Conservation (phyloP, 2,113 vertebrate genomes). For the Mandrillus leucophaeus region DNA sequence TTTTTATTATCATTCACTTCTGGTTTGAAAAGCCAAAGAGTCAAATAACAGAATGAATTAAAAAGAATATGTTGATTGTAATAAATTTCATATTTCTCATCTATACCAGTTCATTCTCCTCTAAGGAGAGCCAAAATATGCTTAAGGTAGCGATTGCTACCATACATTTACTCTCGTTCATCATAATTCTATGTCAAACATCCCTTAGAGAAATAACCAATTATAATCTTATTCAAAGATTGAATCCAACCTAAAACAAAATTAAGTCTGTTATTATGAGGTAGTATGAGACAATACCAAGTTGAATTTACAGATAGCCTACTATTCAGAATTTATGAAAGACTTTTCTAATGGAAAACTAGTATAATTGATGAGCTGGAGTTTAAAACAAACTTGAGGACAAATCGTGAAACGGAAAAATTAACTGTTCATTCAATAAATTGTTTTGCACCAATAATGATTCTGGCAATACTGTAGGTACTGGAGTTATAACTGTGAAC, state of each 20-base stretch:
- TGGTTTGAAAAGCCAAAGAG: not conserved
- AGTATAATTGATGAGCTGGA: not conserved
- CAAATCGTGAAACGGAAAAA: not conserved
- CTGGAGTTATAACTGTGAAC: not conserved
- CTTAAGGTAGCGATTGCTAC: not conserved
- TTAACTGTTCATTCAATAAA: not conserved
- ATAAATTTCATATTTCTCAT: not conserved
- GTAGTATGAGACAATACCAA: not conserved
- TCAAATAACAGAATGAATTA: not conserved
- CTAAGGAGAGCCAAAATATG: not conserved
- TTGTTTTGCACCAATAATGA: not conserved
- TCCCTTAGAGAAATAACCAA: constrained; percentile 23
- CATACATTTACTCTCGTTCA: not conserved
- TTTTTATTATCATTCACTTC: not conserved
- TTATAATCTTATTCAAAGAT: constrained; percentile 37
- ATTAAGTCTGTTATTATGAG: not conserved
- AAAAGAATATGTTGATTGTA: not conserved
- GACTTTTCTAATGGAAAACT: constrained; percentile 31
- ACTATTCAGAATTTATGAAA: not conserved
- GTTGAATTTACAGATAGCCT: not conserved
- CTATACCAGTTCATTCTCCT: not conserved
- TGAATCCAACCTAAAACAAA: constrained; percentile 33
- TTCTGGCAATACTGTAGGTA: not conserved
- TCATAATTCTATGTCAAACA: not conserved
- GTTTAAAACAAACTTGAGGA: not conserved